Base-by-base conservation (phyloP, 1,140 invertebrate genomes). In the Psix sp. region DNA sequence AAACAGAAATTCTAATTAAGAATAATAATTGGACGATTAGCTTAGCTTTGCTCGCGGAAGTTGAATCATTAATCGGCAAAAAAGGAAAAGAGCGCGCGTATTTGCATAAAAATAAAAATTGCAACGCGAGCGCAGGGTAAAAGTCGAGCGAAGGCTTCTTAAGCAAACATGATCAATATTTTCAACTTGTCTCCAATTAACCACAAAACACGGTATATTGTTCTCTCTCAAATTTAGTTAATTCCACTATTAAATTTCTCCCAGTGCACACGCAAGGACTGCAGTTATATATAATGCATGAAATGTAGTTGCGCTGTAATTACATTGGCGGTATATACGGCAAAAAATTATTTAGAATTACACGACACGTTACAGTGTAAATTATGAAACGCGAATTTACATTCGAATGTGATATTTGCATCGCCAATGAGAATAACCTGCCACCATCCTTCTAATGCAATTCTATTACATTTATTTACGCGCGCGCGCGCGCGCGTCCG, bases 101-200 rank as follows among this genome's bases (percentile, higher is more conserved):
- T 24, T 48, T 42, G 18, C 36, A 42, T 49, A 43, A 52, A 26
- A 20, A 21, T 46, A 40, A n/a, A n/a, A 43, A 16, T 62, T 21
- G 38, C 45, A 40, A 49, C 6, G 3, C 21, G 11, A 17, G 36
- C 35, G 9, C 13, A 9, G 18, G 13, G 13, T 10, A 38, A 62
- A 62, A 43, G 43, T 51, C 17, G 26, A 7, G 6, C n/a, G 17
- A 46, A 36, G 15, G 21, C 39, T 59, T 51, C 7, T 31, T 43
- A 36, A 43, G 29, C 45, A 43, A 67, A 51, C 63, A 43, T 57
- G 65, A 60, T 60, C 48, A 70, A 70, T 60, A 70, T 70, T 70
- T 70, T 54, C 54, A 52, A 68, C 54, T 59, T 51, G 45, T 42
- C 29, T 45, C 52, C 52, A 67, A 67, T 67, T 67, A 67, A 67